Conservation (phyloP, 2,113 vertebrate species). For the Alectura lathami region DNA sequence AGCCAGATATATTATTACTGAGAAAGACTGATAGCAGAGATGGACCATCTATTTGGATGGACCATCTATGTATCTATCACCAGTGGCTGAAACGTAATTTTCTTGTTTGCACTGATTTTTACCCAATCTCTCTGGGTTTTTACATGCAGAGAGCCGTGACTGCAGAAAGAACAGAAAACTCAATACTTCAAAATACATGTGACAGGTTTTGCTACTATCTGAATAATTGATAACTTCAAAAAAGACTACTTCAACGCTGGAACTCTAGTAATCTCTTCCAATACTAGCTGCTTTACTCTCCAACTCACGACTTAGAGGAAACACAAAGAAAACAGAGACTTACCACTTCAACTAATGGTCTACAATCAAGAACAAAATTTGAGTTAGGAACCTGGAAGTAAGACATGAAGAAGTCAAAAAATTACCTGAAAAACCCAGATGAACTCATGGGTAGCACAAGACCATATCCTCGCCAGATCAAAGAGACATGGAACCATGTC, state of each 20-base stretch:
- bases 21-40: not conserved
- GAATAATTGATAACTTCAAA: not conserved
- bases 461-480: not conserved
- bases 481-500: not conserved
- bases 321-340: not conserved
- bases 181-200: not conserved
- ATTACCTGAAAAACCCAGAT: accelerated
- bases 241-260: not conserved
- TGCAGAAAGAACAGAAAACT: not conserved
- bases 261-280: not conserved
- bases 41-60: not conserved
- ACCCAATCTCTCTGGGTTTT: not conserved
- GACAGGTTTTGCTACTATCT: not conserved
- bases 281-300: not conserved
- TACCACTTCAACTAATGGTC: not conserved
- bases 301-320: not conserved
- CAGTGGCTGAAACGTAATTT: not conserved
- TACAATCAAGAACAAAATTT: not conserved
- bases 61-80: not conserved
- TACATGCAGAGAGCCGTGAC: not conserved
- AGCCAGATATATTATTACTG: not conserved
- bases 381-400: not conserved
- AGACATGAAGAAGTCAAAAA: not conserved
- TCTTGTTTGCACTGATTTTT: not conserved
- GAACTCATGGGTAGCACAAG: not conserved